phyloP scores from a whole-genome alignment of 1,140 invertebrate species.

The Scaptomyza graminum region DNA sequence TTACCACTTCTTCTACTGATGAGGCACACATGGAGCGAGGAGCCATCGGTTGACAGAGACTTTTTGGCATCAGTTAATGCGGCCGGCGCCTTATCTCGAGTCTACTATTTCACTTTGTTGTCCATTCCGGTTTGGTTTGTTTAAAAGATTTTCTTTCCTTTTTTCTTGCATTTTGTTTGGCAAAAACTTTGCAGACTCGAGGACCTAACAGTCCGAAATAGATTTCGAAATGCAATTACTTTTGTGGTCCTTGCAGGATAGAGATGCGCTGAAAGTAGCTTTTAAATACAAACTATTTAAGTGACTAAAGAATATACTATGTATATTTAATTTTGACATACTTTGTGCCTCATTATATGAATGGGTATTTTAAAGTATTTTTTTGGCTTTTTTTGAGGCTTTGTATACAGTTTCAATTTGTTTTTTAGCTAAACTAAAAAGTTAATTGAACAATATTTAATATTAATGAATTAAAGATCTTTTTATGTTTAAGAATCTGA shows the following conservation, averaged over 20 bases:
- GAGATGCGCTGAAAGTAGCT: neutral
- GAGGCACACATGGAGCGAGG: neutral
- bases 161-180: neutral
- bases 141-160: constrained; percentile 1
- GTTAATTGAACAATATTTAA: too few relatives aligned
- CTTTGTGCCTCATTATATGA: too few relatives aligned
- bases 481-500: too few relatives aligned
- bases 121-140: too few relatives aligned
- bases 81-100: constrained; percentile 33
- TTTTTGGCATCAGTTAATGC: constrained; percentile 43
- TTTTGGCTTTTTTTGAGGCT: too few relatives aligned
- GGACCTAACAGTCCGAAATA: neutral
- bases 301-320: too few relatives aligned
- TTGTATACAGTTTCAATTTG: too few relatives aligned
- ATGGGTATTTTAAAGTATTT: too few relatives aligned
- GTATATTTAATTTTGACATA: too few relatives aligned
- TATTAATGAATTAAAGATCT: too few relatives aligned
- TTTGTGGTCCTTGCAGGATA: neutral
- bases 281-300: neutral
- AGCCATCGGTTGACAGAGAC: neutral
- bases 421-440: too few relatives aligned
- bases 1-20: constrained; percentile 4
- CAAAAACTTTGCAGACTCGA: constrained; percentile 8
- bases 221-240: neutral
- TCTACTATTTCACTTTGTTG: constrained; percentile 31